Percentiles rank a stretch among this genome's conserved stretches.
Evolutionary conservation across 2,797 vertebrate genomes (phyloP).

Genomic region (Eulemur coronatus): DNA sequence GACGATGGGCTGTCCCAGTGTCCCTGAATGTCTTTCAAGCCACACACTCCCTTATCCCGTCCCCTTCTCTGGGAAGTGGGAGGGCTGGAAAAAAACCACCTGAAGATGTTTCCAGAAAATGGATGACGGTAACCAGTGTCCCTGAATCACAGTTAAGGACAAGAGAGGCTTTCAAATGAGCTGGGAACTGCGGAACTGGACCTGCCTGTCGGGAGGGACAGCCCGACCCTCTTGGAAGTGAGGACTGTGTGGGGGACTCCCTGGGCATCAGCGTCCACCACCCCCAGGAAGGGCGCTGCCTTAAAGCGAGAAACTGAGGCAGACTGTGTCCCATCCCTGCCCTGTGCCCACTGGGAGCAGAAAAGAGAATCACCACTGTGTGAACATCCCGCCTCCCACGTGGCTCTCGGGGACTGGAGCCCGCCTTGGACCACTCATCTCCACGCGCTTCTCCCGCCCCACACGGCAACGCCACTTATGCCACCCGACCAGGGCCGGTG

Average conservation of each 20-base stretch:
- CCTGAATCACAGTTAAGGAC: background rate
- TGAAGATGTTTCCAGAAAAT: background rate
- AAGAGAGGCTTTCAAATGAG: background rate
- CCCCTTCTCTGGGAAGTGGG: background rate
- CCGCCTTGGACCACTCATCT: accelerated
- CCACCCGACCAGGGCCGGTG: accelerated
- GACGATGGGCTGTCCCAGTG: background rate
- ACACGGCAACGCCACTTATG: background rate
- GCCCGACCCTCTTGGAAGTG: background rate
- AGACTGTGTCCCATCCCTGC: background rate
- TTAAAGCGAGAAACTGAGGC: background rate
- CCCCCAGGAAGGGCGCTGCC: background rate
- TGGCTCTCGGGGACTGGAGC: background rate
- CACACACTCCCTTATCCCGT: background rate
- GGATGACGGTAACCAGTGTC: background rate
- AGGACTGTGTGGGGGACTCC: background rate
- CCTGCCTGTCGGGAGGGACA: background rate
- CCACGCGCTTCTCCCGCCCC: accelerated
- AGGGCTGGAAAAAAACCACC: background rate
- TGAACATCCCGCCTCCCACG: background rate
- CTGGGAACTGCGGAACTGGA: no score
- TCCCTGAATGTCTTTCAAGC: background rate
- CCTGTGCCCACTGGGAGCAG: background rate
- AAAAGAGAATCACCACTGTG: background rate
- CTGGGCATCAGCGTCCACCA: background rate